A percentile compares a stretch with the other conserved stretches of the same genome.
Evolutionary conservation across 2,113 vertebrate genomes (phyloP).

Genomic region (Platycercus adscitus): DNA sequence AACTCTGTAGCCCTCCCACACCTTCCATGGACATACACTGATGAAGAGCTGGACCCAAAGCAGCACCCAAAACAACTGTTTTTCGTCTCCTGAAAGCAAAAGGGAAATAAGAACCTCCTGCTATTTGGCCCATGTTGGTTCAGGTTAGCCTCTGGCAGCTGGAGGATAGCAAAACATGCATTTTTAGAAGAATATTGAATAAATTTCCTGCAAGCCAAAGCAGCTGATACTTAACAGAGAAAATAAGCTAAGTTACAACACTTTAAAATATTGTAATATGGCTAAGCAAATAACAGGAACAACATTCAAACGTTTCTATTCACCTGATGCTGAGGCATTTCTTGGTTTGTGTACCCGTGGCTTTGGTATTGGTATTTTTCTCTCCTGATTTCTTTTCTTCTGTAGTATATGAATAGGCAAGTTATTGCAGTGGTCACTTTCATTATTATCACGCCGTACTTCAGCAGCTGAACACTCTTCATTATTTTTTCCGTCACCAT

Average conservation of each 20-base stretch:
- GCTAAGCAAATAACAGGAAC: neutral
- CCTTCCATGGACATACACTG: neutral
- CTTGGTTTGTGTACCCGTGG: conserved; percentile 48
- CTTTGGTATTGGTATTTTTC: conserved; percentile 60
- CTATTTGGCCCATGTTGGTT: neutral
- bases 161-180: neutral
- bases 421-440: neutral
- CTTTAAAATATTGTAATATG: neutral
- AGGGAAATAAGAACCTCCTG: neutral
- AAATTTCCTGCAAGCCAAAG: neutral
- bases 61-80: neutral
- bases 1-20: neutral
- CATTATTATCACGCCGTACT: neutral
- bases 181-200: neutral
- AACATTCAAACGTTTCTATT: neutral
- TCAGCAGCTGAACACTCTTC: neutral
- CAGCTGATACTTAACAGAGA: neutral
- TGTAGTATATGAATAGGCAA: neutral
- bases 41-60: neutral
- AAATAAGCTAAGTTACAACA: neutral
- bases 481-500: neutral
- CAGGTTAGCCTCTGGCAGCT: neutral
- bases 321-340: conserved; percentile 73
- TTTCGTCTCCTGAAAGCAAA: neutral
- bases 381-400: conserved; percentile 14